Evolutionary conservation across 2,888 invertebrate species (phyloP).

Genomic region (Trissoscelio sp.): DNA sequence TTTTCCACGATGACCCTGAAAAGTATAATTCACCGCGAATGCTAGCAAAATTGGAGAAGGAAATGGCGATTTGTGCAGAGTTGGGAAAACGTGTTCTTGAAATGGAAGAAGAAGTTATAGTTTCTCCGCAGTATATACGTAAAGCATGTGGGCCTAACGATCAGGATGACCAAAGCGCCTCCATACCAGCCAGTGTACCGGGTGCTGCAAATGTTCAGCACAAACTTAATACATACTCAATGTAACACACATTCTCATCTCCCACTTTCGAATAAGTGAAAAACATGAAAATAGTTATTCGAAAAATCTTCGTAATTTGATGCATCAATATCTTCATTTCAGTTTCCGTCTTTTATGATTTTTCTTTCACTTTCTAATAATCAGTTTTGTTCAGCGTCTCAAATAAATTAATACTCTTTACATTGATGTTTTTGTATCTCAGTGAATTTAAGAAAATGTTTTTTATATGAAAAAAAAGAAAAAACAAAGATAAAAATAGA

Average conservation of each 20-base stretch:
- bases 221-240: conserved; percentile 82
- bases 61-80: conserved; percentile 93
- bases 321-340: no score
- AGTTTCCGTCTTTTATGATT: no score
- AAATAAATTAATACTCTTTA: background rate
- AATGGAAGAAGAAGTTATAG: conserved; percentile 97
- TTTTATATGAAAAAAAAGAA: no score
- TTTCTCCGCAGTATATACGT: conserved; percentile 92
- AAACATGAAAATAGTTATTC: background rate
- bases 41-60: conserved; percentile 92
- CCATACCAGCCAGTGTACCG: conserved; percentile 79
- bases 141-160: conserved; percentile 84
- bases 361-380: background rate
- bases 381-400: background rate
- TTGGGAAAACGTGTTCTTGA: conserved; percentile 94
- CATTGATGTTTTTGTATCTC: no score
- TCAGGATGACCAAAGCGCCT: conserved; percentile 80
- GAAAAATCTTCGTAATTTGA: conserved; percentile 25
- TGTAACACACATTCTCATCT: conserved; percentile 77
- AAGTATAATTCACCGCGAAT: conserved; percentile 96
- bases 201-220: conserved; percentile 80
- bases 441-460: no score
- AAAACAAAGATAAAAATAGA: no score
- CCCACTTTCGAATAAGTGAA: background rate
- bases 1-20: conserved; percentile 97